Evolutionary conservation across 2,888 invertebrate species (phyloP).

Genomic region (Sepioteuthis lessoniana): DNA sequence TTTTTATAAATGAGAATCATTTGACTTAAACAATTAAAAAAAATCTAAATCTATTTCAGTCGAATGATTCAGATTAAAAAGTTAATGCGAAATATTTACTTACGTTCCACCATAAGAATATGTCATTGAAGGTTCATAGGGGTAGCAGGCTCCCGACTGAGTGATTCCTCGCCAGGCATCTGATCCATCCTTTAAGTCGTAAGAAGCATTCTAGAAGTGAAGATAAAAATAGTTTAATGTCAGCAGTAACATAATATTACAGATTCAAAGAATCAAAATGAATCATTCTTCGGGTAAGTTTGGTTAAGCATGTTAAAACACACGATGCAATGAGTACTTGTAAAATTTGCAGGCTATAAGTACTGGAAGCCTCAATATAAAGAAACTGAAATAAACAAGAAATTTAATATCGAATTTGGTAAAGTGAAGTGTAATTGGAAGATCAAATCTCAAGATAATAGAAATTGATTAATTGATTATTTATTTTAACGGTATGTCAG

Average conservation of each 20-base stretch:
- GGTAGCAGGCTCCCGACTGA: constrained; percentile 80
- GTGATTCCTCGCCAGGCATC: constrained; percentile 71
- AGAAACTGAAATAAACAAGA: neutral
- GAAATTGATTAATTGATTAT: no score
- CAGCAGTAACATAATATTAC: no score
- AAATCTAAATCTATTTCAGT: no score
- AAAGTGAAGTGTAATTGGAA: neutral
- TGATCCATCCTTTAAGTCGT: constrained; percentile 49
- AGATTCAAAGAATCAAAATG: no score
- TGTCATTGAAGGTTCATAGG: constrained; percentile 87
- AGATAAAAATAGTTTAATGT: neutral
- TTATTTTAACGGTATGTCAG: no score
- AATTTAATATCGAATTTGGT: neutral
- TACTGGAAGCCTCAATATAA: no score
- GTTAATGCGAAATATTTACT: constrained; percentile 52
- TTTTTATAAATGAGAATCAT: no score
- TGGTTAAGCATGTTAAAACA: no score
- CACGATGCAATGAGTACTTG: no score
- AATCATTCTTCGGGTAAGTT: no score
- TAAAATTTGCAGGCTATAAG: no score
- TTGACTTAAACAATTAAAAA: no score
- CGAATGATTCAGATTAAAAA: neutral
- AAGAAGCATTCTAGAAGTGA: constrained; percentile 42
- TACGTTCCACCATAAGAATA: constrained; percentile 83
- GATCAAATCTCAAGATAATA: neutral